A percentile compares a stretch with the other conserved stretches of the same genome.
phyloP scores from a whole-genome alignment of 37 sponge, comb jelly and placozoan species.

The Oscarella lobularis region DNA sequence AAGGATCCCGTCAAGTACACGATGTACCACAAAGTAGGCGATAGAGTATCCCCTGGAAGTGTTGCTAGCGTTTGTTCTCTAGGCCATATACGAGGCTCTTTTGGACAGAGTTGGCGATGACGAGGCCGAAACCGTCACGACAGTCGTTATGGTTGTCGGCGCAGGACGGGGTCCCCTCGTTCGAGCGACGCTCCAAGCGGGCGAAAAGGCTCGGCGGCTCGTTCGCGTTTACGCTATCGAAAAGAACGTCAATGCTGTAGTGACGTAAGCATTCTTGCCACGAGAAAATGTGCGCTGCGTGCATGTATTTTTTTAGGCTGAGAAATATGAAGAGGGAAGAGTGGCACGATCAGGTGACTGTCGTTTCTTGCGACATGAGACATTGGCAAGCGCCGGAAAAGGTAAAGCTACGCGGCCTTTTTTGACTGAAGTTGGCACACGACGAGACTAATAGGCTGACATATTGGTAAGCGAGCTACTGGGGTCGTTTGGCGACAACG shows the following conservation, averaged over 20 bases:
- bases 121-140: not conserved
- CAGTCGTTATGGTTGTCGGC: slow-evolving; percentile 95
- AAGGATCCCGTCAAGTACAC: slow-evolving; percentile 89
- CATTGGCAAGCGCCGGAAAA: slow-evolving; percentile 82
- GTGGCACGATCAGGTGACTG: slow-evolving; percentile 57
- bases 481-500: slow-evolving; percentile 99
- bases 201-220: slow-evolving; percentile 20
- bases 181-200: slow-evolving; percentile 54
- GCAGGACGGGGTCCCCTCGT: slow-evolving; percentile 97
- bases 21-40: slow-evolving; percentile 74
- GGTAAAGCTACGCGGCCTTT: slow-evolving; percentile 12
- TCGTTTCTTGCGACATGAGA: slow-evolving; percentile 88
- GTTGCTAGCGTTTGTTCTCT: no score
- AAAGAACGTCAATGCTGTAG: slow-evolving; percentile 92
- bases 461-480: slow-evolving; percentile 96
- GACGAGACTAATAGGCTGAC: slow-evolving; percentile 38
- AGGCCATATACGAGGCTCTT: slow-evolving; percentile 18
- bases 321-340: slow-evolving; percentile 54
- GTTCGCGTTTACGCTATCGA: slow-evolving; percentile 85
- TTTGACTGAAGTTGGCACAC: not conserved
- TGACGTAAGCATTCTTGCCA: slow-evolving; percentile 52
- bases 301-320: slow-evolving; percentile 25
- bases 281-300: not conserved
- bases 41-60: no score
- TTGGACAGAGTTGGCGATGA: slow-evolving; percentile 12